Evolutionary conservation across 2,888 invertebrate species (phyloP).

Genomic region (Sarcophaga variegata): DNA sequence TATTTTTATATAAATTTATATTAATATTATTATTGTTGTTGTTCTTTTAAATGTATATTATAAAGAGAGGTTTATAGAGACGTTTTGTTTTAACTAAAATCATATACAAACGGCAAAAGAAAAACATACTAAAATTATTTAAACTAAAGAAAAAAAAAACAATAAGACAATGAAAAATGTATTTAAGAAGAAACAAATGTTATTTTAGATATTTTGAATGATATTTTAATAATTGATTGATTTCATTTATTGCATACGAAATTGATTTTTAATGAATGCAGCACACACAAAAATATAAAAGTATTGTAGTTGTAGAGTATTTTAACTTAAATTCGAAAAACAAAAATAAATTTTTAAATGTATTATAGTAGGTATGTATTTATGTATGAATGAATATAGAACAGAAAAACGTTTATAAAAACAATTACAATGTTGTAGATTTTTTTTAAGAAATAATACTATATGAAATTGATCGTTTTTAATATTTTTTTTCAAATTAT

Average conservation of each 20-base stretch:
- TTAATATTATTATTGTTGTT: neutral
- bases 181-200: slow-evolving; percentile 37
- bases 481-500: slow-evolving; percentile 7
- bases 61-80: neutral
- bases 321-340: slow-evolving; percentile 14
- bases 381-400: neutral
- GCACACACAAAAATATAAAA: slow-evolving; percentile 70
- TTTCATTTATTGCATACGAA: slow-evolving; percentile 19
- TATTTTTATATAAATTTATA: slow-evolving; percentile 24
- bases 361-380: neutral
- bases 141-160: slow-evolving; percentile 30
- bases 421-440: slow-evolving; percentile 27
- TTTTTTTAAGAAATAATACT: slow-evolving; percentile 21
- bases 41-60: neutral
- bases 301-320: slow-evolving; percentile 17
- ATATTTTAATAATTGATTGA: slow-evolving; percentile 18
- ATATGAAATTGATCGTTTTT: slow-evolving; percentile 18
- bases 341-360: neutral
- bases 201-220: slow-evolving; percentile 16
- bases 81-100: slow-evolving; percentile 48
- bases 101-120: slow-evolving; percentile 53
- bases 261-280: slow-evolving; percentile 50
- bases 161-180: slow-evolving; percentile 17
- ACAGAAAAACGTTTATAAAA: slow-evolving; percentile 13
- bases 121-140: neutral